These are phyloP conservation scores for Lepas anatifera DNA, from an alignment of 2,888 invertebrate species.

Conservation along the genomic window DNA sequence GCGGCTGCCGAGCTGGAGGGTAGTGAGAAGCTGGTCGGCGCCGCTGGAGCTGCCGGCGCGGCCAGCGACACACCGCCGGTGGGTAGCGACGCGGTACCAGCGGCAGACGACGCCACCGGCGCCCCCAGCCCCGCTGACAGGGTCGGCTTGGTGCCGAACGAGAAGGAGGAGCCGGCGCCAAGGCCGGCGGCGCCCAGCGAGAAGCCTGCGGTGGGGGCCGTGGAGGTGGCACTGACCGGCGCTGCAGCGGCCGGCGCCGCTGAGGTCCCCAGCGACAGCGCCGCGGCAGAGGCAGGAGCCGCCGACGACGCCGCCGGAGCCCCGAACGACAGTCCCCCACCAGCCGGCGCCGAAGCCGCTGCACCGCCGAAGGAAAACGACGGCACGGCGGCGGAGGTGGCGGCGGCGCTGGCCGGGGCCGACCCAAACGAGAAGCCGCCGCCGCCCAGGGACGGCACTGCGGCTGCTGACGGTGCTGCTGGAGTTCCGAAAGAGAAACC, in stretches of 20 bases:
- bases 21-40: too few species aligned
- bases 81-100: neutral
- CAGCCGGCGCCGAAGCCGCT: neutral
- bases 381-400: conserved; percentile 18
- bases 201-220: conserved; percentile 24
- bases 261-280: conserved; percentile 18
- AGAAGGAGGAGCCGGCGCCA: conserved; percentile 6
- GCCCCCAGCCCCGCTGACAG: too few species aligned
- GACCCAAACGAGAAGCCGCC: conserved; percentile 26
- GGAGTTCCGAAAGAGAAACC: neutral
- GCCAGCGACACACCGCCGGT: conserved; percentile 20
- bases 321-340: conserved; percentile 18
- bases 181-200: conserved; percentile 17
- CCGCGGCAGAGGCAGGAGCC: conserved; percentile 25
- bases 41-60: conserved; percentile 19
- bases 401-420: conserved; percentile 22
- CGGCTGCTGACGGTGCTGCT: too few species aligned
- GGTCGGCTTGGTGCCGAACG: neutral
- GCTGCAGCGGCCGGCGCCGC: conserved; percentile 26
- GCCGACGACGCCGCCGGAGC: conserved; percentile 20
- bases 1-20: too few species aligned
- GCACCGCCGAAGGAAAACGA: conserved; percentile 19
- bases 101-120: too few species aligned
- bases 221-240: conserved; percentile 24
- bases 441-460: too few species aligned